Conservation (phyloP, 2,888 invertebrate species). For the Synergus itoensis region DNA sequence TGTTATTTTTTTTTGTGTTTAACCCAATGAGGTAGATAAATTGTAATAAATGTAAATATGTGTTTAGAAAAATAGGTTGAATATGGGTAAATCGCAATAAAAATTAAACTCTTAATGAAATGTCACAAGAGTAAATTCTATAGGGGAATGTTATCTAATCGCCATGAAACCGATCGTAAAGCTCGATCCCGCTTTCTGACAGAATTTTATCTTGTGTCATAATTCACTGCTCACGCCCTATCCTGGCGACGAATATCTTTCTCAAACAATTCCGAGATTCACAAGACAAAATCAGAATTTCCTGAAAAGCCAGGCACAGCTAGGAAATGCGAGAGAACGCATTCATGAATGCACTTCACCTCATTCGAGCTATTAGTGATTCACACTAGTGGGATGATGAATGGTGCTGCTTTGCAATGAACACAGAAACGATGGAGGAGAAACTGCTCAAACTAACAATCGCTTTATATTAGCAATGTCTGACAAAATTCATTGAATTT, state of each 20-base stretch:
- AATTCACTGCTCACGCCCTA: constrained; percentile 23
- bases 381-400: constrained; percentile 28
- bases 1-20: too few relatives aligned
- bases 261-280: constrained; percentile 38
- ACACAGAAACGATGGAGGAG: constrained; percentile 4
- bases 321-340: constrained; percentile 32
- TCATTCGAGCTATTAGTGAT: constrained; percentile 37
- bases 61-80: too few relatives aligned
- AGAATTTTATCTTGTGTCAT: constrained; percentile 36
- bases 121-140: background rate
- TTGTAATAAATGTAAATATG: too few relatives aligned
- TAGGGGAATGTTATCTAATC: constrained; percentile 29
- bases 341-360: constrained; percentile 40
- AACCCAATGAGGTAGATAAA: too few relatives aligned
- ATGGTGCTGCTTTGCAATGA: constrained; percentile 17
- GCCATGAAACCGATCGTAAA: constrained; percentile 23
- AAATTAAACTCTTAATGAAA: constrained; percentile 19
- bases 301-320: constrained; percentile 29
- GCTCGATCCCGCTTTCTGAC: constrained; percentile 12
- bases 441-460: constrained; percentile 35
- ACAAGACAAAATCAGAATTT: constrained; percentile 37
- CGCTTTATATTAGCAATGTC: constrained; percentile 21
- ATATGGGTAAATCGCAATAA: background rate
- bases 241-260: constrained; percentile 14
- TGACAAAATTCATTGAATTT: constrained; percentile 18